A percentile compares a stretch with the other conserved stretches of the same genome.
Conservation (phyloP, 1,140 invertebrate species). For the Diprion similis region DNA sequence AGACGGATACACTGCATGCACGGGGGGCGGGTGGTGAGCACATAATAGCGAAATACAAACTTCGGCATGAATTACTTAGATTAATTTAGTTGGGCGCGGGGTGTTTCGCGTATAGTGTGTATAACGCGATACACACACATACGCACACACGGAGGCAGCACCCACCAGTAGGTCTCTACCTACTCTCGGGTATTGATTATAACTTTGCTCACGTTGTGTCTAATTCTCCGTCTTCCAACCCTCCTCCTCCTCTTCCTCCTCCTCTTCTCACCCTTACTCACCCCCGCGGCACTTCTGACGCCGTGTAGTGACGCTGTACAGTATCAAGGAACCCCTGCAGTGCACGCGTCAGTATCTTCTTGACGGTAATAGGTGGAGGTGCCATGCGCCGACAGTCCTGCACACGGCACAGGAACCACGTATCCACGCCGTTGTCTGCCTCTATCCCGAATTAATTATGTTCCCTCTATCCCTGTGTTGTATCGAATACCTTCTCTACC, state of each 20-base stretch:
- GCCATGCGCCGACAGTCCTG: constrained; percentile 24
- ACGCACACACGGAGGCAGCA: too few relatives aligned
- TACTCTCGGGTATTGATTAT: neutral
- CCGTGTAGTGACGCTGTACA: constrained; percentile 24
- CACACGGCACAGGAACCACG: neutral
- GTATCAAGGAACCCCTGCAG: constrained; percentile 36
- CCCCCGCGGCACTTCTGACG: constrained; percentile 34
- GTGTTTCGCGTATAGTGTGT: neutral
- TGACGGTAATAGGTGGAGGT: constrained; percentile 31
- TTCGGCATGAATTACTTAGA: constrained; percentile 7
- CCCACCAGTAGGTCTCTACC: too few relatives aligned
- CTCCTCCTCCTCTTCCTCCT: neutral
- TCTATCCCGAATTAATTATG: neutral
- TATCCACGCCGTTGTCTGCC: neutral
- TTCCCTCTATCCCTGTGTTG: neutral
- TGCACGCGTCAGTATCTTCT: constrained; percentile 5
- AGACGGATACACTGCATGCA: too few relatives aligned
- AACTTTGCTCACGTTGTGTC: neutral
- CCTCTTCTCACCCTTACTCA: constrained; percentile 10
- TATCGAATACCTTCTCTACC: too few relatives aligned
- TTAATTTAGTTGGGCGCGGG: neutral
- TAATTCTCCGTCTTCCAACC: constrained; percentile 1
- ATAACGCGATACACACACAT: neutral
- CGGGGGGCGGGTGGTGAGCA: neutral
- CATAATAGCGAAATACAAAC: constrained; percentile 6